Conservation (phyloP, 2,888 invertebrate genomes). For the Hoplodrina blanda region DNA sequence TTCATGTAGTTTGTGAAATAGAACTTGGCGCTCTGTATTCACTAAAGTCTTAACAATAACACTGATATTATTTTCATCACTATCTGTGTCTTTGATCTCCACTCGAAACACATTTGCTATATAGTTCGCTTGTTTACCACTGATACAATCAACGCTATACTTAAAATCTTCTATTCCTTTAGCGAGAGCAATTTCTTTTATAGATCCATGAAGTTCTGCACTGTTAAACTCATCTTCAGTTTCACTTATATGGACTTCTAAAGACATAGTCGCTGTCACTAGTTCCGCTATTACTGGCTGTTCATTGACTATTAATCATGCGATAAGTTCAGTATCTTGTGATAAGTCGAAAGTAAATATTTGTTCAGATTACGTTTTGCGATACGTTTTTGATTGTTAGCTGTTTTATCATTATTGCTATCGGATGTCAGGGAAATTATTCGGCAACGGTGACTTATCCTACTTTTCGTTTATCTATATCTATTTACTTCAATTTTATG, state of each 20-base stretch:
- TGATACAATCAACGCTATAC: constrained; percentile 82
- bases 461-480: neutral
- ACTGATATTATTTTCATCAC: constrained; percentile 68
- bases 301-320: constrained; percentile 59
- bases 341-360: constrained; percentile 64
- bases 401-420: constrained; percentile 1
- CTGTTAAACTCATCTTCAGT: constrained; percentile 83
- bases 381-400: constrained; percentile 30
- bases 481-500: neutral
- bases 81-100: constrained; percentile 72
- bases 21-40: constrained; percentile 79
- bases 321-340: constrained; percentile 59
- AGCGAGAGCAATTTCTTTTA: constrained; percentile 74
- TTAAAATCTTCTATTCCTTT: constrained; percentile 77
- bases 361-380: constrained; percentile 37
- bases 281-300: constrained; percentile 34
- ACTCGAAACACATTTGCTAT: constrained; percentile 84
- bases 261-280: constrained; percentile 76
- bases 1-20: constrained; percentile 82
- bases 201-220: constrained; percentile 78
- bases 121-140: constrained; percentile 80
- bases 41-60: constrained; percentile 84
- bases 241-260: constrained; percentile 87
- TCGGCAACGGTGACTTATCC: neutral
- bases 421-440: constrained; percentile 6